phyloP scores from a whole-genome alignment of 2,888 invertebrate genomes.

The Cryptosula pallasiana region DNA sequence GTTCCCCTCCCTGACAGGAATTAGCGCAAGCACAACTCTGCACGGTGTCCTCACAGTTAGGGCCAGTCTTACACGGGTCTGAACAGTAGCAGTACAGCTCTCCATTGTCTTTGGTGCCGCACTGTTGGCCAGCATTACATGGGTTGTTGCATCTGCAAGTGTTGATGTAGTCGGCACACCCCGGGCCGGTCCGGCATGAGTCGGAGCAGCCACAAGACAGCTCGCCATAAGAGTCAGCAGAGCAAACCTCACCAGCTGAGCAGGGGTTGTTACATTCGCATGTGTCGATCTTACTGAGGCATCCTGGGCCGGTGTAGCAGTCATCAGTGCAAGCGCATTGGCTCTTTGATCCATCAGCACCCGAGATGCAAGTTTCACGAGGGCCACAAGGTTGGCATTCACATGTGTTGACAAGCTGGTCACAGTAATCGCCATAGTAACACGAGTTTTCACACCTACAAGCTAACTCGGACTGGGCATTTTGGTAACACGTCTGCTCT shows the following conservation, averaged over 20 bases:
- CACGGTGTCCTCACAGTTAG: background rate
- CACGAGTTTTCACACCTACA: constrained; percentile 15
- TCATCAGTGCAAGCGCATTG: constrained; percentile 5
- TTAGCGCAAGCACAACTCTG: constrained; percentile 8
- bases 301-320: constrained; percentile 3
- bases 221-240: background rate
- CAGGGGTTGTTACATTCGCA: constrained; percentile 20
- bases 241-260: background rate
- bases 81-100: constrained; percentile 20
- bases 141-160: constrained; percentile 7
- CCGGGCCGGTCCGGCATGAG: constrained; percentile 2
- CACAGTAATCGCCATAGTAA: constrained; percentile 13
- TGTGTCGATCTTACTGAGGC: constrained; percentile 6
- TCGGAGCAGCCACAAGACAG: background rate
- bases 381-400: constrained; percentile 1
- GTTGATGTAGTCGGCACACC: constrained; percentile 5
- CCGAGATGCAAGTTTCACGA: background rate
- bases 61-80: constrained; percentile 16
- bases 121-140: background rate
- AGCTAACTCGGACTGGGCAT: constrained; percentile 2
- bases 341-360: background rate
- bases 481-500: background rate
- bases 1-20: background rate
- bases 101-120: background rate
- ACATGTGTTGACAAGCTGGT: background rate